phyloP scores from a whole-genome alignment of 1,140 invertebrate genomes.

The Vanessa tameamea region DNA sequence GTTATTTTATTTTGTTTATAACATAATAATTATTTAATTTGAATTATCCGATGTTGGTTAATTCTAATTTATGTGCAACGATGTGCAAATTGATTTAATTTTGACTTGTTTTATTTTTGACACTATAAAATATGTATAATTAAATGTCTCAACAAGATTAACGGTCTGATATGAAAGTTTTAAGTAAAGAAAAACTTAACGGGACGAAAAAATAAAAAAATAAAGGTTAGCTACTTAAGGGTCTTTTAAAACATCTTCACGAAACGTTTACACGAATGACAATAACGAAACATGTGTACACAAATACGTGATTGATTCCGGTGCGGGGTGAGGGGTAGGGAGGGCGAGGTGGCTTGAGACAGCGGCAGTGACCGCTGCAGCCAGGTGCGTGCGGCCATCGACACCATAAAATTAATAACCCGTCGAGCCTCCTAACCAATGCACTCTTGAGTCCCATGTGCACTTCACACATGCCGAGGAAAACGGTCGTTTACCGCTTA shows the following conservation, averaged over 20 bases:
- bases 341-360: constrained; percentile 42
- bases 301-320: constrained; percentile 69
- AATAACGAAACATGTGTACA: constrained; percentile 50
- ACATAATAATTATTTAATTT: too few relatives aligned
- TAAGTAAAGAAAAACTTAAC: background rate
- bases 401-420: constrained; percentile 80
- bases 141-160: too few relatives aligned
- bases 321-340: constrained; percentile 36
- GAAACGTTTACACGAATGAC: constrained; percentile 40
- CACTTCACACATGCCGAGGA: constrained; percentile 54
- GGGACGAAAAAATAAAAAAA: constrained; percentile 11
- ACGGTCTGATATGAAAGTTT: background rate
- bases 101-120: too few relatives aligned
- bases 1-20: too few relatives aligned
- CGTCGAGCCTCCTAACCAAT: constrained; percentile 75
- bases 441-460: constrained; percentile 66
- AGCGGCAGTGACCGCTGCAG: constrained; percentile 73
- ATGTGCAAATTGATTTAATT: too few relatives aligned
- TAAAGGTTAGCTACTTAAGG: constrained; percentile 17
- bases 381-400: constrained; percentile 78
- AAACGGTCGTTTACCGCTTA: constrained; percentile 26
- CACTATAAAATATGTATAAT: too few relatives aligned
- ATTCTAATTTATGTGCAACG: too few relatives aligned
- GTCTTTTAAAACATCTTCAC: constrained; percentile 26
- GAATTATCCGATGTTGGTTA: too few relatives aligned